Base-by-base conservation (phyloP, 2,888 invertebrate species). In the Tenthredo amoena region DNA sequence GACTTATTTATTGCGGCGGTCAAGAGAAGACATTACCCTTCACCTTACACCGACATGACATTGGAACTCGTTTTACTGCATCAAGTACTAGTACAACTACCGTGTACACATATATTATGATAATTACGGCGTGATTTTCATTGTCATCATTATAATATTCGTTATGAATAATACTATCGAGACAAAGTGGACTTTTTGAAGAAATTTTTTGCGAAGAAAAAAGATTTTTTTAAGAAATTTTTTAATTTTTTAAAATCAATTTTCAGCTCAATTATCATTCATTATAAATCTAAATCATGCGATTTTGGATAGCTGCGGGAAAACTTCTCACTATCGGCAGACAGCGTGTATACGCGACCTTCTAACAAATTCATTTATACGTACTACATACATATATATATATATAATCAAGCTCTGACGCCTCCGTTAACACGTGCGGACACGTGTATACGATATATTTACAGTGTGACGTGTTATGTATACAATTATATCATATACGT, bases 21-120 rank as follows among this genome's bases (percentile, higher is more conserved):
- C 79, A 81, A 81, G 62, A 81, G 79, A 81, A 81, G 79, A 62
- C 79, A 81, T 81, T 81, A 37, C 50, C 79, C 79, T 81, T 62
- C 79, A 81, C 79, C 79, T 81, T 81, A 21, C 15, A 55, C n/a
- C n/a, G 55, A 55, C 55, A 55, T 81, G 79, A 81, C 79, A 81
- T 81, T 81, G 79, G 40, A 40, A 21, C 21, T 2, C 37, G 79
- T 40, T 58, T 37, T 21, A 62, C 58, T 40, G n/a, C 12, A 40
- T n/a, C 10, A 37, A 72, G 34, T 72, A 40, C 37, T 77, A 43
- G 34, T 4, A n/a, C n/a, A n/a, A n/a, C n/a, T n/a, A n/a, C 21
- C 65, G 65, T 26, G 65, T 12, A 65, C 3, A 26, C 26, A 65
- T 26, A 26, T 26, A 65, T 65, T 65, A 65, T 31, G 12, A 26